Base-by-base conservation (phyloP, 2,888 invertebrate species). In the Sinodicranocentrus sp. region DNA sequence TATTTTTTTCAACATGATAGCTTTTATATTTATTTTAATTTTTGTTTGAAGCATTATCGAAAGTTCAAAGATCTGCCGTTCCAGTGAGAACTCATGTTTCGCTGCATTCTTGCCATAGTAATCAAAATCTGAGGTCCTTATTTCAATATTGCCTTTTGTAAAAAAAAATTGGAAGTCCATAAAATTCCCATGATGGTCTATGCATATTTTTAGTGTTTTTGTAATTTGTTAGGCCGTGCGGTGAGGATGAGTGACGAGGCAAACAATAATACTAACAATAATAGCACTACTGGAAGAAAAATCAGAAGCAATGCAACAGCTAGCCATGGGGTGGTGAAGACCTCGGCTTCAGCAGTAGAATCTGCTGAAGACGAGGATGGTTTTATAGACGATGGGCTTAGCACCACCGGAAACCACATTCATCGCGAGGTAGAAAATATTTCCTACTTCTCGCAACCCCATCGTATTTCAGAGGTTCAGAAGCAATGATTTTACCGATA, bases 191-290 rank as follows among this genome's bases (percentile, higher is more conserved):
- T 39, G 17, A 78, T 68, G 77, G 43, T 57, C 23, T 59, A 23
- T 39, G n/a, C 19, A 44, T 78, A 78, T 59, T 76, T 65, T 65
- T 76, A 65, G 54, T 76, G 68, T 78, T 78, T 78, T 78, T 78
- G 77, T 78, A 76, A 78, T 57, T 78, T 54, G 68, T 78, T 21
- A 52, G 72, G 68, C 68, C 59, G 52, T 68, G 57, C 54, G 77
- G 68, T 68, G 77, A 78, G 78, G 59, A 79, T 80, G 80, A 80
- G 80, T 80, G 80, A 80, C 80, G 72, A 80, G 80, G 33, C 80
- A 52, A 71, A 79, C 21, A 72, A 54, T 33, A 71, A 78, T 33
- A 68, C 68, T 44, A 59, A 70, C 44, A 33, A 23, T 8, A 80
- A 28, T 3, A 63, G 43, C 21, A 65, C 26, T 15, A 67, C 23